Evolutionary conservation across 2,888 invertebrate genomes (phyloP), one percentile per base, ranked within the genome.

Genomic region (Alviniconcha strummeri): DNA sequence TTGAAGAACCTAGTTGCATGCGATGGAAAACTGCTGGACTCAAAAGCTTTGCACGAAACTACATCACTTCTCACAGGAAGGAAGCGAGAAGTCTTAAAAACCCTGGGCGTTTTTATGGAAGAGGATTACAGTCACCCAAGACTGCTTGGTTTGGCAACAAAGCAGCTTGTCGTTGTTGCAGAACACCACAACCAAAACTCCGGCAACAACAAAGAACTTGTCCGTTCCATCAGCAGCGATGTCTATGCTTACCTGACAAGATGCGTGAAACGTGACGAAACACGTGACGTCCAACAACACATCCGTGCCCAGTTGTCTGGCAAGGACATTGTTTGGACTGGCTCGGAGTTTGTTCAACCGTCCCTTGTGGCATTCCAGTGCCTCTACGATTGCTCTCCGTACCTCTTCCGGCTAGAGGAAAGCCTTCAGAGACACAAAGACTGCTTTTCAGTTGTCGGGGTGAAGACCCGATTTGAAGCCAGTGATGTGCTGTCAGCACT

Each of bases 341-440:
- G 64, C 3, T 54, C 7, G 11, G 5, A 15, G 7, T 83, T 83
- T 83, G 78, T 71, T 17, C n/a, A 15, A 5, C n/a, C 83, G 57
- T 69, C 72, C n/a, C 5, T 5, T 7, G 79, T 83, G 56, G 83
- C 79, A 2, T 72, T 79, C 64, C 3, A 0, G 5, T 60, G 57
- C 85, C 82, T 11, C 76, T 84, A 36, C 54, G 60, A 52, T 75
- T 86, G 56, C 84, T 84, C n/a, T 83, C 85, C 17, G 77, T 57
- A n/a, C 81, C 82, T 83, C 56, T 79, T 72, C 54, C 52, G 84
- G 84, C 72, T 80, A 17, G 15, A 72, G n/a, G 56, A 7, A 60
- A 71, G 13, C 76, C 72, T 77, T 13, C 36, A 52, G n/a, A 8
- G 11, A 11, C 55, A 67, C 64, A 56, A n/a, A 64, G n/a, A 1